Base-by-base conservation (phyloP, 2,797 vertebrate genomes). In the Melanotaenia pygmaea region DNA sequence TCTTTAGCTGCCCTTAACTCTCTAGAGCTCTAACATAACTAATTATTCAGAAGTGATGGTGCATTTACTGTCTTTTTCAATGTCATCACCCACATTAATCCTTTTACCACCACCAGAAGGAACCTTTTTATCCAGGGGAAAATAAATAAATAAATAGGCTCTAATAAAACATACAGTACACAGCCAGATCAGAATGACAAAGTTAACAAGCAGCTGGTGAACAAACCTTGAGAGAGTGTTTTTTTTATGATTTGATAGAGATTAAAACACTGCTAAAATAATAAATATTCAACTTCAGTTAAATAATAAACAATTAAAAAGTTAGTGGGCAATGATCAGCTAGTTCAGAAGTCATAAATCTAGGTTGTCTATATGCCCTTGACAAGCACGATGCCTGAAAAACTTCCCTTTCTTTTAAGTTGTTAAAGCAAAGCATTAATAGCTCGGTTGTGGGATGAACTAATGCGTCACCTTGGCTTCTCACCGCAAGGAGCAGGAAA, bases 381-480 rank as follows among this genome's bases (percentile, higher is more conserved):
- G 12, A 53, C 4, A 53, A 54, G 47, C 22, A 13, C 6, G 51
- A 22, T 26, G 50, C 50, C 26, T 12, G 3, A 24, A 26, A 34
- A 60, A 40, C 22, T 43, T 35, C 43, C 28, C 37, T 6, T 66
- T 61, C 61, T 72, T 57, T 72, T 38, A 60, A 13, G 73, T 35
- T 72, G 66, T 77, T 80, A 74, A 73, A 74, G 66, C 59, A 72
- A 75, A 61, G 59, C 73, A 78, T 80, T 60, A 72, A 67, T 32
- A 64, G 53, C 63, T 24, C 43, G 66, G 64, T 65, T 60, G 26
- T 47, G 61, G 28, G 38, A 82, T 60, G 53, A 74, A 82, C 73
- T 67, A 67, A 61, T 10, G 59, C 72, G 66, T 83, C 83, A 89
- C 66, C 68, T 82, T 75, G 67, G 56, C 62, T 79, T 83, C 72